Evolutionary conservation across 2,113 vertebrate species (phyloP).

Genomic region (Gadus macrocephalus): DNA sequence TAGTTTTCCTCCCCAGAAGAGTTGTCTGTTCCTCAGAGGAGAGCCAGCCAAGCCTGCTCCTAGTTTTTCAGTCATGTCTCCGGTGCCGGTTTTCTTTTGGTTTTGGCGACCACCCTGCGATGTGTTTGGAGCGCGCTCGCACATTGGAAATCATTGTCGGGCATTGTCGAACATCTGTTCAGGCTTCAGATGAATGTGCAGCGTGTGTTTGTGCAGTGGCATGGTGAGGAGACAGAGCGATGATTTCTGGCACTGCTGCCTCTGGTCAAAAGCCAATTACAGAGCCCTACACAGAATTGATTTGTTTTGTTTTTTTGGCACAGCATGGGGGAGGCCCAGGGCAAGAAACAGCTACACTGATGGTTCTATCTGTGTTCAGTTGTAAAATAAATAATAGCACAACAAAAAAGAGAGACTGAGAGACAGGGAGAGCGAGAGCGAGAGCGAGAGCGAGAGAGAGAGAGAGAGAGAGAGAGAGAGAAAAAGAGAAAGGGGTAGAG

Average conservation of each 20-base stretch:
- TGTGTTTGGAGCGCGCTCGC: conserved; percentile 15
- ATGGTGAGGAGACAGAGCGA: conserved; percentile 1
- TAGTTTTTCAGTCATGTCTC: conserved; percentile 33
- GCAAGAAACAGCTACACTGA: neutral
- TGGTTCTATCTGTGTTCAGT: neutral
- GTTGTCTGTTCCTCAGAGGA: conserved; percentile 11
- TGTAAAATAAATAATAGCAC: neutral
- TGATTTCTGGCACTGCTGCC: neutral
- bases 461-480: too few species aligned
- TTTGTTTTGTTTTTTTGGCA: neutral
- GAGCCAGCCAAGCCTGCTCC: conserved; percentile 26
- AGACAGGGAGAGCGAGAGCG: too few species aligned
- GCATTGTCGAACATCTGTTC: too few species aligned
- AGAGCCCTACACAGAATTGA: neutral
- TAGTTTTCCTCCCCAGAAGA: conserved; percentile 13
- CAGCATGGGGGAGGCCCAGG: neutral
- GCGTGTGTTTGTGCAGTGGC: neutral
- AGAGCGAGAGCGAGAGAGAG: too few species aligned
- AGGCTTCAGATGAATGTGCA: too few species aligned
- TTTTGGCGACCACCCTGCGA: conserved; percentile 16
- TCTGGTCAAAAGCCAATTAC: conserved; percentile 10
- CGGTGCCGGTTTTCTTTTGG: conserved; percentile 4
- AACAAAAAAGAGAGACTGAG: too few species aligned
- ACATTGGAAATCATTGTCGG: conserved; percentile 1
- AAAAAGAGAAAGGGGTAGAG: too few species aligned